Base-by-base conservation (phyloP, 92 coral and sea anemone species). In the Epizoanthus rinbou region DNA sequence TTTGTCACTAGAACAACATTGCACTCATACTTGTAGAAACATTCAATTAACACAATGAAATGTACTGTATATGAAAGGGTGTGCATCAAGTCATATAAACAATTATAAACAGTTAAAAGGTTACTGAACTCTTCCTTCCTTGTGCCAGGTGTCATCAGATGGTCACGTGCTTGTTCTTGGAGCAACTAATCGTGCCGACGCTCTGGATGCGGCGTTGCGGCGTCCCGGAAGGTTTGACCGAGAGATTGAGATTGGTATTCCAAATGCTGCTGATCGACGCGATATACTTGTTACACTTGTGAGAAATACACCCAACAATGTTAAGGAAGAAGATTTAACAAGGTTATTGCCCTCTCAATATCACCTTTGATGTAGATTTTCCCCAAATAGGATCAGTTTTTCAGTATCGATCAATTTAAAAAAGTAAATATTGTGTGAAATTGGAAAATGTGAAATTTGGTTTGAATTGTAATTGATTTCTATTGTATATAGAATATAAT, bases 141-240 rank as follows among this genome's bases (percentile, higher is more conserved):
- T 64, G 54, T 23, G 59, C 23, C 68, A 91, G 98, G 56, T 67
- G 76, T 86, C 82, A 66, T 81, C 91, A 6, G 72, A 72, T 15
- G 87, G 92, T 79, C 89, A 91, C 87, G 99, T 97, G 85, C 76
- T 97, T 74, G 92, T 97, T 1, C 78, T 97, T 18, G 99, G 98
- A 39, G 99, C 99, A 57, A 94, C 98, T 3, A 97, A 97, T 78
- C 97, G 99, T n/a, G 92, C 97, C 33, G 97, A 90, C 31, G 95
- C 97, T 14, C 91, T 97, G 84, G 99, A 97, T 72, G 85, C 98
- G 66, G 99, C 99, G 73, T 87, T 97, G 21, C 94, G 99, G 54
- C 93, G 99, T 52, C 99, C 99, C 5, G 99, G 99, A 13, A 93
- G 99, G 43, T 88, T 97, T 60, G 99, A 97, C 85, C 82, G 95